Evolutionary conservation across 2,888 invertebrate species (phyloP), one percentile per base, ranked within the genome.

Genomic region (Eristalis intricaria): DNA sequence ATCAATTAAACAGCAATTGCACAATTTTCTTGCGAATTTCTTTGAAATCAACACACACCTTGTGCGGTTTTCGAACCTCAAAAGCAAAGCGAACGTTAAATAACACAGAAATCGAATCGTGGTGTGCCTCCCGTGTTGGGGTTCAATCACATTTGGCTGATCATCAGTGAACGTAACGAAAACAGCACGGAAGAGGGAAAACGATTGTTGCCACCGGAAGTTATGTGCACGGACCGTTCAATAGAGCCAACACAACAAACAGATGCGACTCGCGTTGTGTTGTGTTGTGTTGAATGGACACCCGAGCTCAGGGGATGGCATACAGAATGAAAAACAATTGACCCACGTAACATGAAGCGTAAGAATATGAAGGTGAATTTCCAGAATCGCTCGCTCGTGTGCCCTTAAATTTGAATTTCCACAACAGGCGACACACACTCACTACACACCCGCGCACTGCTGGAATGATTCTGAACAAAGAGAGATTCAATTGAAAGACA

Each of bases 151-250:
- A 79, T 40, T 70, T 40, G 23, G 65, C 23, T 35, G 56, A 61
- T n/a, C 56, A 69, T 75, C 82, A 82, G 75, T 83, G 74, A 86
- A 75, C 56, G 82, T 82, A 86, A 70, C 65, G 74, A 65, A 68
- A 66, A 66, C 78, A 86, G 66, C 66, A 82, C 70, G 40, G 56
- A 78, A 56, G 76, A 83, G 78, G 75, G 86, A 82, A 82, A 81
- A 66, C 60, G 63, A 85, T 82, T 69, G 63, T 69, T 73, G 64
- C 65, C 69, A 56, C 86, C 86, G 86, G 86, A 86, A 83, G 86
- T 86, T 83, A 86, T 86, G 86, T 83, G 78, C 86, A 86, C 78
- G 56, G 86, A 86, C 83, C 86, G 83, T 86, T 86, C 82, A 82
- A 82, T 83, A 66, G 60, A 64, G 71, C 60, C 56, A 23, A 61